These are phyloP conservation scores for Zelostemma sp. DNA, from an alignment of 1,140 invertebrate species.

Conservation along the genomic window DNA sequence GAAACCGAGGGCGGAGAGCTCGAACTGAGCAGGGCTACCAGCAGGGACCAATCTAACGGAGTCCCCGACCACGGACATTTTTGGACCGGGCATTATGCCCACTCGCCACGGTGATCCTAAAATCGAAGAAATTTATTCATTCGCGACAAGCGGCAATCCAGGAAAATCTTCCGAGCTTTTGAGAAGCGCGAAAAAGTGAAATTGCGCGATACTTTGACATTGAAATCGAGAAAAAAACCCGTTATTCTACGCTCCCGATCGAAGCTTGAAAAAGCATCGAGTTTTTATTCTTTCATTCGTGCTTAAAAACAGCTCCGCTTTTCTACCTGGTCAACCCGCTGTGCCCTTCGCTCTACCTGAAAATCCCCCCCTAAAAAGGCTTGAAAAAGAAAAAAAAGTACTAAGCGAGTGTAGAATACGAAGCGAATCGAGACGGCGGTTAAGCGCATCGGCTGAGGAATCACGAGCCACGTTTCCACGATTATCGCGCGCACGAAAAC, in stretches of 20 bases:
- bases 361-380: constrained; percentile 6
- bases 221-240: constrained; percentile 34
- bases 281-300: no score
- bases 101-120: constrained; percentile 92
- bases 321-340: constrained; percentile 17
- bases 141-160: no score
- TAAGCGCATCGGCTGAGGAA: constrained; percentile 6
- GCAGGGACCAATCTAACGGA: constrained; percentile 89
- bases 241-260: constrained; percentile 41
- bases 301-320: not conserved
- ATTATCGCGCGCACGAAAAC: constrained; percentile 11
- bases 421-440: not conserved
- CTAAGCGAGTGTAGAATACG: not conserved
- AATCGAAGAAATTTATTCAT: no score
- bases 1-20: constrained; percentile 80
- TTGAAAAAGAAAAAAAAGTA: not conserved
- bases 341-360: constrained; percentile 11
- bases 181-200: no score
- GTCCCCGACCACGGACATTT: constrained; percentile 84
- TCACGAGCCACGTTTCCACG: constrained; percentile 6
- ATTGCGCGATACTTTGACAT: constrained; percentile 12
- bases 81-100: constrained; percentile 82
- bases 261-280: no score
- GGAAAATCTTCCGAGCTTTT: no score
- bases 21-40: constrained; percentile 86